Base-by-base conservation (phyloP, 2,113 vertebrate genomes). In the Poeciliopsis prolifica region DNA sequence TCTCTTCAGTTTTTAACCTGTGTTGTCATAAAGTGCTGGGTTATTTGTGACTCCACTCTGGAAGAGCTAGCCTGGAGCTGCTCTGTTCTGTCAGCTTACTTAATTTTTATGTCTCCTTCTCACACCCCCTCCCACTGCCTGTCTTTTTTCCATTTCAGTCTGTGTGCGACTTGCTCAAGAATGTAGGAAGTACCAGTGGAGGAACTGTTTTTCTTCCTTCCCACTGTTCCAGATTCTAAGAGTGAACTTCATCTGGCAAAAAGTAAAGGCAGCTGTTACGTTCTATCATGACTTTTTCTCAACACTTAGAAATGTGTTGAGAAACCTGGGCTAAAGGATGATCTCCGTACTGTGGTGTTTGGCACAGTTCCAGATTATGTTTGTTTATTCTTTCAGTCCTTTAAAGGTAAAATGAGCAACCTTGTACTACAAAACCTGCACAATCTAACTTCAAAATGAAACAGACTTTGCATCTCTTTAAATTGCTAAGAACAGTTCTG, bases 41-140 rank as follows among this genome's bases (percentile, higher is more conserved):
- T 62, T 3, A 66, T 30, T 63, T 70, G 61, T 68, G 73, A 88
- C 22, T 79, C 77, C 66, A 33, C 29, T 5, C 79, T 54, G 70
- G 9, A 29, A n/a, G 35, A 61, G 40, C 29, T 29, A 4, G 51
- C 67, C 51, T 78, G 8, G 61, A 30, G 70, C 35, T 37, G 10
- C 2, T 37, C 61, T 66, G 48, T 35, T 31, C 40, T 67, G 26
- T 69, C 29, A 63, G 31, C 37, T 44, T 17, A 0, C 30, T 31
- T 44, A 13, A 42, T 70, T 17, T 63, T 74, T 31, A 24, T 26
- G 3, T 40, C 44, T 40, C 62, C 35, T 26, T 28, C 61, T 67
- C 14, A 11, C 17, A 24, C 71, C 35, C 12, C 24, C 54, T 28
- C 61, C 30, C 65, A 37, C 30, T n/a, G 17, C 33, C 22, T 63